Evolutionary conservation across 2,888 invertebrate species (phyloP), one percentile per base, ranked within the genome.

Genomic region (Polylopha cassiicola): DNA sequence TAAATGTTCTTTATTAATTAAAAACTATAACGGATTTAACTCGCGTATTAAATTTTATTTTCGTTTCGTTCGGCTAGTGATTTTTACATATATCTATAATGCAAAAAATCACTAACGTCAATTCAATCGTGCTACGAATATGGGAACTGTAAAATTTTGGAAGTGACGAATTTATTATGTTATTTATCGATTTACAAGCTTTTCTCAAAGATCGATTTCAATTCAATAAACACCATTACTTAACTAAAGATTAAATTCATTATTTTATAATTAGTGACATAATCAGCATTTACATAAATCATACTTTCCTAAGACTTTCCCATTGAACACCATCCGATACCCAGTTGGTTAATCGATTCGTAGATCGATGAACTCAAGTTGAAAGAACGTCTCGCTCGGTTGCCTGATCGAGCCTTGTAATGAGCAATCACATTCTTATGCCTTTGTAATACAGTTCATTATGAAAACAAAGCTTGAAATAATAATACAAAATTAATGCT

Each of bases 381-480:
- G 79, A 82, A 81, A 64, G 80, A 74, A 81, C 85, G 81, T 76
- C 61, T 51, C 81, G 82, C 78, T 73, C 50, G 65, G 71, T 46
- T 71, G 71, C 46, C 47, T 70, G 67, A 72, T 72, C 61, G 51
- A 42, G 46, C 44, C 50, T 43, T 46, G 37, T 17, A 2, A 47
- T 45, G 45, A 48, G 34, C 36, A 13, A 49, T 44, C 44, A 39
- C 29, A 30, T 20, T 24, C 41, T 16, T 34, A 29, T 16, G 20
- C 18, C 21, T 4, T 36, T 9, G 24, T n/a, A n/a, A 41, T 41
- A 41, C 20, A 26, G 34, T 26, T 30, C 20, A 36, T 26, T 26
- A 26, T 20, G 18, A 21, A 4, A 14, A 2, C 11, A 11, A 31
- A 21, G 26, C 8, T 21, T 22, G 27, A 22, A 36, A 30, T 36